phyloP scores from a whole-genome alignment of 2,113 vertebrate genomes.

The Campylorhamphus procurvoides region DNA sequence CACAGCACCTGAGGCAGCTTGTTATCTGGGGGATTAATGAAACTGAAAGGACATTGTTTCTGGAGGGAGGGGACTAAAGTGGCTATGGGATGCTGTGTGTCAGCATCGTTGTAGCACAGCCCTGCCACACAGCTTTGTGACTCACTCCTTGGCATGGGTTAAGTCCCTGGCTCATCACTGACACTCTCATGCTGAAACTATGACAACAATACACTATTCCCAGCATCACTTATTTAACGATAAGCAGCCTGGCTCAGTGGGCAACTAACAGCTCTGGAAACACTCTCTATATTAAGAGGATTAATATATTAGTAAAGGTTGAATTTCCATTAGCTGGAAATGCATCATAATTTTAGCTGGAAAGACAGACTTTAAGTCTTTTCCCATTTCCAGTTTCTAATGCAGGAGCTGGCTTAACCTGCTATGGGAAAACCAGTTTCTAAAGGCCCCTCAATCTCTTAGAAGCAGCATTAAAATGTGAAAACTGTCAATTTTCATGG shows the following conservation, averaged over 20 bases:
- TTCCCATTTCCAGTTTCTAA: not conserved
- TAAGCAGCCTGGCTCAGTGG: not conserved
- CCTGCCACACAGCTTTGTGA: not conserved
- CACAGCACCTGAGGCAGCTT: not conserved
- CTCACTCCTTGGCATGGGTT: not conserved
- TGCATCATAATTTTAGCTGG: not conserved
- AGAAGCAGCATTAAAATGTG: slow-evolving; percentile 2
- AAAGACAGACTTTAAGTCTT: not conserved
- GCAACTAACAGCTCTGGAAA: not conserved
- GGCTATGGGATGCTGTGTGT: not conserved
- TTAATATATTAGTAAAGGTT: not conserved
- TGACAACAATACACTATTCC: not conserved
- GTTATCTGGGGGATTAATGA: not conserved
- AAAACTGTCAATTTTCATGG: slow-evolving; percentile 45
- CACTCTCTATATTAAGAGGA: not conserved
- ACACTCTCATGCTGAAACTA: not conserved
- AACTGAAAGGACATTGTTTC: not conserved
- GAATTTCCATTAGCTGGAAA: not conserved
- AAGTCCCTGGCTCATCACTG: not conserved
- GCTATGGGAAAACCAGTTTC: not conserved
- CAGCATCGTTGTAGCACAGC: not conserved
- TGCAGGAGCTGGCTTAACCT: not conserved
- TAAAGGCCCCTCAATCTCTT: not conserved
- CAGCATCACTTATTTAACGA: not conserved
- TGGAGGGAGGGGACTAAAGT: not conserved